A percentile compares a stretch with the other conserved stretches of the same genome.
Conservation (phyloP, 2,888 invertebrate genomes). For the Heliconius charithonia region DNA sequence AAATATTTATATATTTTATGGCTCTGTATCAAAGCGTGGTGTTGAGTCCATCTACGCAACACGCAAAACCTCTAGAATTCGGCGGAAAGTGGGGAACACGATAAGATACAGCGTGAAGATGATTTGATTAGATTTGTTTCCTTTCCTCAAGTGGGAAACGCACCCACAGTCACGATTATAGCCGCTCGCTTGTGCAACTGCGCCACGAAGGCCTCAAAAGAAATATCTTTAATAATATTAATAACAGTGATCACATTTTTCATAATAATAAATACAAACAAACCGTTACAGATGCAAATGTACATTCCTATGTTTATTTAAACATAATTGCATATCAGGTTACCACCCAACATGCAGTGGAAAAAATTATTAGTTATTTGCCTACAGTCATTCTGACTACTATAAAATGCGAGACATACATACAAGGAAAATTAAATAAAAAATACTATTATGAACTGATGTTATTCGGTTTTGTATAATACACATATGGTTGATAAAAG, state of each 20-base stretch:
- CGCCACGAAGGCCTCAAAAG: background rate
- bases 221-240: background rate
- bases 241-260: background rate
- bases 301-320: background rate
- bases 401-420: background rate
- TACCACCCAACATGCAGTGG: background rate
- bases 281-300: background rate
- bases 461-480: background rate
- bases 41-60: too few relatives aligned
- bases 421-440: background rate
- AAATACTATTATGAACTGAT: background rate
- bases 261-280: background rate
- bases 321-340: conserved; percentile 1
- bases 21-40: too few relatives aligned
- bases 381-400: background rate
- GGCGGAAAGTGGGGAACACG: too few relatives aligned
- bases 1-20: too few relatives aligned
- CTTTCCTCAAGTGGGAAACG: too few relatives aligned
- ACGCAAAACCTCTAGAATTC: too few relatives aligned
- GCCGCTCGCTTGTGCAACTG: too few relatives aligned
- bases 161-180: too few relatives aligned
- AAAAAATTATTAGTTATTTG: conserved; percentile 2
- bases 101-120: too few relatives aligned
- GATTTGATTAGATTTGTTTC: too few relatives aligned
- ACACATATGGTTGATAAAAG: background rate